Base-by-base conservation (phyloP, 2,797 vertebrate species). In the Falco concolor region DNA sequence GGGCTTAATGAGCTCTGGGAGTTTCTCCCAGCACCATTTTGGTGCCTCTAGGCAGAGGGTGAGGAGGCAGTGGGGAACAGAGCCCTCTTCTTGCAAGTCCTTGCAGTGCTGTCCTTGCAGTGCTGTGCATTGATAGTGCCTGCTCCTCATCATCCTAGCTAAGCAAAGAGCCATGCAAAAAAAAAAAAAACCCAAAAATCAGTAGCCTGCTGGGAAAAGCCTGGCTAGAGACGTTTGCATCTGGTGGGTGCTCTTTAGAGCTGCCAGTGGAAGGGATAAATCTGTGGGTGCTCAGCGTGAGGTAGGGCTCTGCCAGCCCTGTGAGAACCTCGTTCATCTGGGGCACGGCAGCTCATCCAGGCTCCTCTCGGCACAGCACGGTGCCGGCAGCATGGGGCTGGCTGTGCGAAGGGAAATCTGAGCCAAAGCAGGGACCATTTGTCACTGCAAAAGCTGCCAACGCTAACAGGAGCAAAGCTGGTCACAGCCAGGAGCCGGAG, bases 341-440 rank as follows among this genome's bases (percentile, higher is more conserved):
- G 57, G 40, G 19, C 50, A 12, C 8, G 1, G n/a, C 6, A 2
- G 38, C n/a, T 67, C 9, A 1, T 22, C 38, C 3, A 2, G 64
- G 70, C 45, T 64, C 56, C 44, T 52, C 57, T 56, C 13, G 4
- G 44, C 70, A n/a, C 4, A 7, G 52, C 64, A 36, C 2, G 5
- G 47, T 32, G 40, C 38, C 2, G 5, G 52, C 64, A 42, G 47
- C 15, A 1, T 2, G 9, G 23, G 32, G 32, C 30, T 64, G 80
- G 91, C 81, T 86, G 49, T 27, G 19, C 77, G 77, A 49, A 49
- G 38, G 53, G 65, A 91, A 60, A 95, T 63, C 90, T 91, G 74
- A 93, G 65, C 79, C 78, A 90, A 89, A 88, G 91, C 67, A 76
- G 93, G 91, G 76, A 63, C 70, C 5, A 28, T 65, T 67, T 28